Evolutionary conservation across 2,888 invertebrate genomes (phyloP).

Genomic region (Chalcis sispes): DNA sequence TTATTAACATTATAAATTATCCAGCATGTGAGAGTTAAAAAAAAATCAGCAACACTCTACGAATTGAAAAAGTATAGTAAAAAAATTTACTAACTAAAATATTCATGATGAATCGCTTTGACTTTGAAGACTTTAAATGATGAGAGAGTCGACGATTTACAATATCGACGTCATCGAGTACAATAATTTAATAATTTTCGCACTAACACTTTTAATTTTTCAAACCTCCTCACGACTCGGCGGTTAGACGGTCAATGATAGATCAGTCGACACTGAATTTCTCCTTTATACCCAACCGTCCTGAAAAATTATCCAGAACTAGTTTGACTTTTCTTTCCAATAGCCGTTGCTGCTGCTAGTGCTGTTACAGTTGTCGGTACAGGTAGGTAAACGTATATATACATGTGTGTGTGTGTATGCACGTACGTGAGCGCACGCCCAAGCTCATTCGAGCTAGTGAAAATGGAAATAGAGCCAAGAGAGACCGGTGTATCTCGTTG

Average conservation of each 20-base stretch:
- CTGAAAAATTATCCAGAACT: constrained; percentile 72
- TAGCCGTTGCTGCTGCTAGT: background rate
- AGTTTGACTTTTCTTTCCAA: constrained; percentile 72
- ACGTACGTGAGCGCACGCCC: constrained; percentile 28
- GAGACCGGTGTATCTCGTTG: constrained; percentile 59
- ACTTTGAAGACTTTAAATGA: constrained; percentile 15
- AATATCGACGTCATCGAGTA: constrained; percentile 34
- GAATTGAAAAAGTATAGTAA: constrained; percentile 3
- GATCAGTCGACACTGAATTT: constrained; percentile 72
- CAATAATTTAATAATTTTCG: background rate
- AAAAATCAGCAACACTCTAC: too few species aligned
- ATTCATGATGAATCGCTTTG: constrained; percentile 64
- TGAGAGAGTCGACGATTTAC: constrained; percentile 4
- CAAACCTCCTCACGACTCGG: constrained; percentile 62
- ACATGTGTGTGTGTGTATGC: background rate
- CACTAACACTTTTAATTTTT: constrained; percentile 43
- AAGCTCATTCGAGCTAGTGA: constrained; percentile 53
- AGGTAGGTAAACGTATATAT: too few species aligned
- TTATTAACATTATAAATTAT: too few species aligned
- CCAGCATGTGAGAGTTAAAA: too few species aligned
- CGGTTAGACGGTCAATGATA: constrained; percentile 69
- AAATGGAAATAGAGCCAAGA: constrained; percentile 54
- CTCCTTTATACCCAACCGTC: constrained; percentile 73
- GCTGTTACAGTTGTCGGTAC: too few species aligned
- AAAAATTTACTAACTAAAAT: constrained; percentile 66